phyloP scores from a whole-genome alignment of 2,797 vertebrate species.

The Cryptoblepharus egeriae region DNA sequence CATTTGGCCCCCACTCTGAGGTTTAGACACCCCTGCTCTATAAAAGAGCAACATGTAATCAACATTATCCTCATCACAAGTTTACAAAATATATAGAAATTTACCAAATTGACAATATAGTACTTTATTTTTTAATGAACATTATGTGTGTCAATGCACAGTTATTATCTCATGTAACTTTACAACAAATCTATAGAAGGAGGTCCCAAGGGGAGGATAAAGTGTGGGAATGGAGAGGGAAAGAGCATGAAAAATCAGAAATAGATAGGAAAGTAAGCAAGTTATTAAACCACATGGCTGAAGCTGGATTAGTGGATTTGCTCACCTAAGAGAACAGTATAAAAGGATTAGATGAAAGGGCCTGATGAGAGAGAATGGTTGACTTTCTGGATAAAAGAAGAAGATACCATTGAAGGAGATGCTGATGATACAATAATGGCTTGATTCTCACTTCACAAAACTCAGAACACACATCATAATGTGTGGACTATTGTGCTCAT shows the following conservation, averaged over 20 bases:
- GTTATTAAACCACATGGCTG: neutral
- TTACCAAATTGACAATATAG: no score
- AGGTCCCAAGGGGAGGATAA: neutral
- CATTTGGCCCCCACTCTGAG: no score
- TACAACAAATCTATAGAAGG: neutral
- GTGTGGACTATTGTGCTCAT: conserved; percentile 5
- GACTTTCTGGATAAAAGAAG: conserved; percentile 22
- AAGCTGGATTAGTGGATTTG: conserved; percentile 13
- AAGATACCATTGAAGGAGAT: neutral
- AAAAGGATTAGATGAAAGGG: neutral
- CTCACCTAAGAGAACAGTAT: conserved; percentile 1
- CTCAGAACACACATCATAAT: conserved; percentile 10
- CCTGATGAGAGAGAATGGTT: conserved; percentile 6
- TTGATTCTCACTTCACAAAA: conserved; percentile 20
- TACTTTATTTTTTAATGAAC: conserved; percentile 6
- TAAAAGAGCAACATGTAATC: neutral
- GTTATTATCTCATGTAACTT: neutral
- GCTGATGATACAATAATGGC: conserved; percentile 19
- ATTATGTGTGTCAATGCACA: neutral
- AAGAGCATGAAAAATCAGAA: neutral
- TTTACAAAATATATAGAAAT: neutral
- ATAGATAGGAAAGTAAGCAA: neutral
- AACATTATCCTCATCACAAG: neutral
- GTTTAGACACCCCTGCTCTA: no score
- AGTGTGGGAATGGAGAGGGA: neutral